phyloP scores from a whole-genome alignment of 2,113 vertebrate genomes.

The Rhinichthys klamathensis region DNA sequence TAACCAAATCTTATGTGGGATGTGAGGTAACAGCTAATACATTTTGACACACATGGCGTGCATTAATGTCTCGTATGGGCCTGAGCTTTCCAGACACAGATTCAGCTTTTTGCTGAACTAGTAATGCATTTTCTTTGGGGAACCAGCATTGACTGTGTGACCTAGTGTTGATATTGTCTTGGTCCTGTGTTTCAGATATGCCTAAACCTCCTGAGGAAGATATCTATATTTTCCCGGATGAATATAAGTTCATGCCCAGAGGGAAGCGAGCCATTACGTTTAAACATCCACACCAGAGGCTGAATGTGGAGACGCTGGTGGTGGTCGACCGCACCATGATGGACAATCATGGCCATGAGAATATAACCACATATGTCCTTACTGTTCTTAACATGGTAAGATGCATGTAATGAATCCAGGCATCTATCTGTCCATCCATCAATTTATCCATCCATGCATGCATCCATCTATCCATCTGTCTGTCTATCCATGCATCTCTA shows the following conservation, averaged over 20 bases:
- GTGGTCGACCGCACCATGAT: slow-evolving; percentile 89
- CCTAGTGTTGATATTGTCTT: slow-evolving; percentile 23
- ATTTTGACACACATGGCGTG: slow-evolving; percentile 30
- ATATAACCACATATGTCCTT: slow-evolving; percentile 88
- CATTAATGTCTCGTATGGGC: not conserved
- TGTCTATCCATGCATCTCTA: not conserved
- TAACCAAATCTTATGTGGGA: slow-evolving; percentile 9
- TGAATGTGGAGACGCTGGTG: slow-evolving; percentile 89
- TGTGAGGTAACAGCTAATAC: slow-evolving; percentile 16
- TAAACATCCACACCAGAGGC: slow-evolving; percentile 69
- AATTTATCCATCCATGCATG: not conserved
- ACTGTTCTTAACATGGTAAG: slow-evolving; percentile 91
- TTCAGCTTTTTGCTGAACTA: slow-evolving; percentile 3
- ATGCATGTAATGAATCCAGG: not conserved
- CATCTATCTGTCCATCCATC: not conserved
- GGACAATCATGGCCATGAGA: slow-evolving; percentile 84
- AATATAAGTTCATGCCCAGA: slow-evolving; percentile 75
- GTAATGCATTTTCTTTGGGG: not conserved
- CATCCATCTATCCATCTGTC: not conserved
- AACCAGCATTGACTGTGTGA: slow-evolving; percentile 3
- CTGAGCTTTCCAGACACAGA: slow-evolving; percentile 9
- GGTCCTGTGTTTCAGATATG: slow-evolving; percentile 75
- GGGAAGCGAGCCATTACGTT: slow-evolving; percentile 75
- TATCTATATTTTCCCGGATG: slow-evolving; percentile 79
- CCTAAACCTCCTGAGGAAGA: slow-evolving; percentile 81